Evolutionary conservation across 2,888 invertebrate genomes (phyloP), one percentile per base, ranked within the genome.

Genomic region (Drosophila anomelani): DNA sequence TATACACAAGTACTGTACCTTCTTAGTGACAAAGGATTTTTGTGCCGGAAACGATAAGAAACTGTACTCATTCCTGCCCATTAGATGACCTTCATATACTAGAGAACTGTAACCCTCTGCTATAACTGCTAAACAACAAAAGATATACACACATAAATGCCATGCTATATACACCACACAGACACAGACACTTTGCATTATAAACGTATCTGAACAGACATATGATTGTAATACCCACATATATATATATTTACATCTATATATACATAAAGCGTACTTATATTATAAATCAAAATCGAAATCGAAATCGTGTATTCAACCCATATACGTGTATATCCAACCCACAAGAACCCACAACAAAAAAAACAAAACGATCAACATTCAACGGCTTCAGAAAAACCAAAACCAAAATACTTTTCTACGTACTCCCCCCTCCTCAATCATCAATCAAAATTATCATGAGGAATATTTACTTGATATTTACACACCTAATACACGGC

Each of bases 31-130:
- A 69, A 84, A 67, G 53, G 74, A 81, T 76, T 83, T 83, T 81
- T 26, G 26, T 83, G 85, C 83, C 83, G 34, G 47, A 55, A 47
- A 29, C n/a, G 47, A 47, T 12, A 47, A 36, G 51, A 53, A 81
- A 85, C 84, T 85, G 84, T 85, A 85, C 84, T 85, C 85, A 74
- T 80, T 85, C 84, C 84, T 85, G 84, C 85, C 84, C 85, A 81
- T 85, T 85, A 83, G 84, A 85, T 80, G 80, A 85, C 85, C 84
- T 85, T 85, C 84, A 76, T 81, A 75, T 67, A 59, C 51, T 71
- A 70, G 49, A 73, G 55, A 72, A 64, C 57, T 72, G 53, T 73
- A 73, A 71, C 51, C 73, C 72, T 68, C 60, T 75, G 74, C 74
- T 74, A 69, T 74, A 69, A 53, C 49, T 59, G 75, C 75, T 75